Evolutionary conservation across 2,797 vertebrate genomes (phyloP).

Genomic region (Phalloptychus januarius): DNA sequence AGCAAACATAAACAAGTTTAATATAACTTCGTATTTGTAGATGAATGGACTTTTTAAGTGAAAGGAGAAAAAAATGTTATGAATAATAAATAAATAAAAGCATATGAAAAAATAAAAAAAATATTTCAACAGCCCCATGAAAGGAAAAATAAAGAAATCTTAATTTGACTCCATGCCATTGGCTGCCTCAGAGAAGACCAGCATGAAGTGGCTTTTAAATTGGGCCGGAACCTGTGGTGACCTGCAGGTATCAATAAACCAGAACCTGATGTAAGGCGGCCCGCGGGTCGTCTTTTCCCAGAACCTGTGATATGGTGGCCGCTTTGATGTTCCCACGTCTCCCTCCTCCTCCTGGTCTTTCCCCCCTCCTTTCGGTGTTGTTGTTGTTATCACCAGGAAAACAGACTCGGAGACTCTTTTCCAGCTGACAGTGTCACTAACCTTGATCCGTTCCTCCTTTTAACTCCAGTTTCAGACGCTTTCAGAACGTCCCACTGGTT

Average conservation of each 20-base stretch:
- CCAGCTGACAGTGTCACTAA: background rate
- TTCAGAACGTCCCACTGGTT: constrained; percentile 3
- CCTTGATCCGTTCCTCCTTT: constrained; percentile 9
- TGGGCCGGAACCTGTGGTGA: constrained; percentile 1
- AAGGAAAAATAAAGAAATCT: background rate
- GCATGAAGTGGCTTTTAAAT: background rate
- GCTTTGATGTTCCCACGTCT: constrained; percentile 2
- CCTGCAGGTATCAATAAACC: constrained; percentile 4
- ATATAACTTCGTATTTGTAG: background rate
- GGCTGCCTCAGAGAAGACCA: background rate
- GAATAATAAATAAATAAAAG: background rate
- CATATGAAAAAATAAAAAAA: background rate
- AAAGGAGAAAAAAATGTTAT: background rate
- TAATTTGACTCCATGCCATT: background rate
- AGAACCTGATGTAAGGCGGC: background rate
- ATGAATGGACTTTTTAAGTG: background rate
- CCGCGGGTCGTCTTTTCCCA: background rate
- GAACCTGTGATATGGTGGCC: constrained; percentile 4
- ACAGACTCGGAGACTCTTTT: background rate
- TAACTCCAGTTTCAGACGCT: constrained; percentile 1
- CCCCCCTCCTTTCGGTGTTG: background rate
- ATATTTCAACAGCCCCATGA: background rate
- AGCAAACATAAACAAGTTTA: background rate
- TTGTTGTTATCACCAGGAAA: constrained; percentile 13
- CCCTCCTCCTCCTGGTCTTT: background rate